phyloP scores from a whole-genome alignment of 2,888 invertebrate genomes.

The Megastigmus dorsalis region DNA sequence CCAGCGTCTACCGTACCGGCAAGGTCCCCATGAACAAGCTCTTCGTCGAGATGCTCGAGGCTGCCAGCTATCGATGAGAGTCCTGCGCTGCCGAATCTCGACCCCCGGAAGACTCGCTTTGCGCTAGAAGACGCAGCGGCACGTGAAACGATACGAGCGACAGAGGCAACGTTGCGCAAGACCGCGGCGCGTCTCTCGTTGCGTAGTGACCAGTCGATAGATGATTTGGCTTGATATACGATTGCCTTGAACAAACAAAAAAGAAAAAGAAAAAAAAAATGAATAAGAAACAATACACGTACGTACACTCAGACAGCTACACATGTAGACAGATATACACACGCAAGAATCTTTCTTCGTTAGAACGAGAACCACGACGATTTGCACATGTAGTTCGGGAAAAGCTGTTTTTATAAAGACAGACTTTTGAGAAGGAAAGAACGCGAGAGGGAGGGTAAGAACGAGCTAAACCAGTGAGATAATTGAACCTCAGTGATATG shows the following conservation, averaged over 20 bases:
- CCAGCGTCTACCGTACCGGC: constrained; percentile 88
- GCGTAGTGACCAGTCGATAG: not conserved
- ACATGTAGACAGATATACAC: not conserved
- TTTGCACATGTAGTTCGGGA: constrained; percentile 5
- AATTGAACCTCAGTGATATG: constrained; percentile 50
- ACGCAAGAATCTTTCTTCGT: constrained; percentile 11
- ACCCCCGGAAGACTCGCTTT: too few species aligned
- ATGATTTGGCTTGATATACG: constrained; percentile 15
- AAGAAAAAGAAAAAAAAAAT: too few species aligned
- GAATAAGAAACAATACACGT: too few species aligned
- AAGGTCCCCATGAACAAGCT: constrained; percentile 96
- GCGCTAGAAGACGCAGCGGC: not conserved
- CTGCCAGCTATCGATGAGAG: constrained; percentile 74
- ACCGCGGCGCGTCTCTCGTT: not conserved
- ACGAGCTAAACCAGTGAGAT: constrained; percentile 39
- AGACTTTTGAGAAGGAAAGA: not conserved
- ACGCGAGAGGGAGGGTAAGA: not conserved
- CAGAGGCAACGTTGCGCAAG: not conserved
- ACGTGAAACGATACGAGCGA: constrained; percentile 25
- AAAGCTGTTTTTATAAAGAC: not conserved
- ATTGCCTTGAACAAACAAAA: constrained; percentile 50
- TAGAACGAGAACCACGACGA: not conserved
- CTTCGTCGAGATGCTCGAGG: constrained; percentile 96
- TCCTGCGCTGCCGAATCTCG: too few species aligned
- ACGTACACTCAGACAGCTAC: not conserved